A percentile compares a stretch with the other conserved stretches of the same genome.
These are phyloP conservation scores for Miichthys miiuy DNA, from an alignment of 2,797 vertebrate species.

Conservation along the genomic window DNA sequence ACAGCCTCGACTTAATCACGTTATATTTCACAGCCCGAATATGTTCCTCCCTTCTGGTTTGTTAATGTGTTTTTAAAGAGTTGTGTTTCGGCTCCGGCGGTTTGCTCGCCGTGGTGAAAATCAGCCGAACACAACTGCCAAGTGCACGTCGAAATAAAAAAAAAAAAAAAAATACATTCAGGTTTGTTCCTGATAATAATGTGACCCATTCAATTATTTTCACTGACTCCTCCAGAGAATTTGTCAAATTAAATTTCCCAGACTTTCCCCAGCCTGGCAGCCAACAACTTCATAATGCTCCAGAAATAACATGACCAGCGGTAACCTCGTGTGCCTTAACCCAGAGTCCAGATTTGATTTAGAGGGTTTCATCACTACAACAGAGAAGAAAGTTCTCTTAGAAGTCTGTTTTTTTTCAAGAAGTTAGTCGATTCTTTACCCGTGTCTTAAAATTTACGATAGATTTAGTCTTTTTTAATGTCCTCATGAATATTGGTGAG, in stretches of 20 bases:
- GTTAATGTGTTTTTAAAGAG: constrained; percentile 14
- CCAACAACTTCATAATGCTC: constrained; percentile 25
- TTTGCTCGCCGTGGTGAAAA: constrained; percentile 10
- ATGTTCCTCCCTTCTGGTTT: neutral
- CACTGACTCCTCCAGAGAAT: constrained; percentile 29
- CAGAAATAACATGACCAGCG: constrained; percentile 29
- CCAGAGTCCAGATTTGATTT: constrained; percentile 7
- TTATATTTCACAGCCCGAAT: neutral
- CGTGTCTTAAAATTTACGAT: neutral
- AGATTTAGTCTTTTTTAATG: too few relatives aligned
- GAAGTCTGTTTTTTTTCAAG: neutral
- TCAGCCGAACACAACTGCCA: constrained; percentile 10
- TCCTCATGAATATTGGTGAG: neutral
- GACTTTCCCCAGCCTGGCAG: neutral
- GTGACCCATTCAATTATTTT: constrained; percentile 48
- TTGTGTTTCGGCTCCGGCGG: constrained; percentile 39
- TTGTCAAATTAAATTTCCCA: constrained; percentile 43
- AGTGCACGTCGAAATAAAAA: neutral
- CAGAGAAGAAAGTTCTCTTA: neutral
- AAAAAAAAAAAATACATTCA: constrained; percentile 11
- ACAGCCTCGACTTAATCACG: constrained; percentile 5
- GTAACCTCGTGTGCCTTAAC: constrained; percentile 6
- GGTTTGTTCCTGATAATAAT: constrained; percentile 27
- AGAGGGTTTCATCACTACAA: constrained; percentile 1
- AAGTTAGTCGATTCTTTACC: neutral